Base-by-base conservation (phyloP, 2,888 invertebrate genomes). In the Macrosiphum euphorbiae region DNA sequence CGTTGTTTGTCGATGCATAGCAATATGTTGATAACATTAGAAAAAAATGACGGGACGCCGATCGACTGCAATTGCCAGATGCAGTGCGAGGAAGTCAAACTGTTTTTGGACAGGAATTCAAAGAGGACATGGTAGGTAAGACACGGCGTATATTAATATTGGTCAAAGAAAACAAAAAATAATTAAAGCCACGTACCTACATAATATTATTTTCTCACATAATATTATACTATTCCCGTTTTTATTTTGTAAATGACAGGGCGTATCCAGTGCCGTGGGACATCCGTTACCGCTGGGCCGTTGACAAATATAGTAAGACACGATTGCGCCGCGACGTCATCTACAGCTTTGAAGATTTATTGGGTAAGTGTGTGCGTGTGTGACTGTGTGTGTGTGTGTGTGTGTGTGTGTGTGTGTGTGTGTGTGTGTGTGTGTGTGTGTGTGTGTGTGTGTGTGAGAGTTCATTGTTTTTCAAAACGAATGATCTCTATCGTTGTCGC, bases 291-390 rank as follows among this genome's bases (percentile, higher is more conserved):
- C 94, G 95, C 35, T 95, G 95, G 95, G 95, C 95, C 47, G 94
- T 95, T 55, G 95, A 95, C 90, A 95, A 95, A 90, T 95, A 95
- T 95, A 95, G 95, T 94, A 95, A 95, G 94, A 95, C 95, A 24
- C 96, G 97, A 86, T 97, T 97, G 95, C 96, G 96, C 35, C 96
- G 97, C 94, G 97, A 97, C 95, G 96, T 97, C 16, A 96, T 97
- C 3, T 97, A 97, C 95, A 96, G 97, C 94, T 97, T 97, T 95
- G 97, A 97, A 95, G 97, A 97, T 95, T 96, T 97, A 89, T 96
- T 97, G 24, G 97, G 95, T 95, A 94, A 94, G 94, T 35, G 26
- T 67, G 13, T 16, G n/a, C 52, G 28, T 94, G 47, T 16, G 28
- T 47, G 20, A n/a, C n/a, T n/a, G 35, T 87, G 11, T 13, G 92